Evolutionary conservation across 2,797 vertebrate species (phyloP).

Genomic region (Thaleichthys pacificus): DNA sequence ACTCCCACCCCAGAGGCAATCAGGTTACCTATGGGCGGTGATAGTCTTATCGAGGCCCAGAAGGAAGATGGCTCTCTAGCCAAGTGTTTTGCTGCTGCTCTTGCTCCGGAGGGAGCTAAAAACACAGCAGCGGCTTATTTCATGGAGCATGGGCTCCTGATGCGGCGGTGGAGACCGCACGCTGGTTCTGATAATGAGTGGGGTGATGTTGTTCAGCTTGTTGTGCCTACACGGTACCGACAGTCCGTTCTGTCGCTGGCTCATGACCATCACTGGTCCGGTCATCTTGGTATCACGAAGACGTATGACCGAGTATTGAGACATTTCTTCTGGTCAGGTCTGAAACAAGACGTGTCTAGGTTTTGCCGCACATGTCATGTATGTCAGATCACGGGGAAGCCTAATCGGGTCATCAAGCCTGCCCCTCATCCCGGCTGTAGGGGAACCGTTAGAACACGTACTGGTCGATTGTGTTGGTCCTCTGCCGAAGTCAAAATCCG

Average conservation of each 20-base stretch:
- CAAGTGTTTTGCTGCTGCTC: not conserved
- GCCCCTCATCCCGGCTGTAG: too few relatives aligned
- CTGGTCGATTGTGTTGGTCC: not conserved
- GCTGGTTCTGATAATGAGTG: too few relatives aligned
- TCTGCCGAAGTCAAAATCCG: constrained; percentile 14
- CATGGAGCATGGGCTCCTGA: too few relatives aligned
- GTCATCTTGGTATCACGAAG: too few relatives aligned
- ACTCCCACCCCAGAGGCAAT: not conserved
- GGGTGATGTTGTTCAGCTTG: too few relatives aligned
- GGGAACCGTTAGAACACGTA: too few relatives aligned
- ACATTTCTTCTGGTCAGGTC: constrained; percentile 2
- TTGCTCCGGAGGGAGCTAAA: constrained; percentile 10
- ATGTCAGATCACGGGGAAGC: not conserved
- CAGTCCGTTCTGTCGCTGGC: too few relatives aligned
- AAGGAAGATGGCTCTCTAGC: not conserved
- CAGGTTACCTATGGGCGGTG: not conserved
- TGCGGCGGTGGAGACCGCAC: too few relatives aligned
- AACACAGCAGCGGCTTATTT: too few relatives aligned
- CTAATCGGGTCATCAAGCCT: not conserved
- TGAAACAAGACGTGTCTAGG: not conserved
- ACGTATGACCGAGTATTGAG: too few relatives aligned
- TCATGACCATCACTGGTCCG: too few relatives aligned
- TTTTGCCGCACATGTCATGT: not conserved
- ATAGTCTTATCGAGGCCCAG: not conserved
- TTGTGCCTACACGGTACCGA: too few relatives aligned